Conservation (phyloP, 2,113 vertebrate species). For the Cyrtonyx montezumae region DNA sequence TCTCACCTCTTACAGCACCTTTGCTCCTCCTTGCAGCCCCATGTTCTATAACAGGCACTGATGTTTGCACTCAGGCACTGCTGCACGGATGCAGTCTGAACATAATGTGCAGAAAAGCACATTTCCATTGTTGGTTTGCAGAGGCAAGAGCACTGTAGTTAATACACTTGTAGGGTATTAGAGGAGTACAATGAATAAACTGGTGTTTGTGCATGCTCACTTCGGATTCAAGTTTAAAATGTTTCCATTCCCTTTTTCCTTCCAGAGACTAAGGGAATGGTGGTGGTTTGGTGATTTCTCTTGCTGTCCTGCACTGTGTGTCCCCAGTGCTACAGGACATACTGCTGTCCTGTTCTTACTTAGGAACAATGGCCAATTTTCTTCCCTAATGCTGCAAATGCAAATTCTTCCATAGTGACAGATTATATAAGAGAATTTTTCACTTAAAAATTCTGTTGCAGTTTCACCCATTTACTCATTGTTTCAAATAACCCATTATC, state of each 20-base stretch:
- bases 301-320: neutral
- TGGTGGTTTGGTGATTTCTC: neutral
- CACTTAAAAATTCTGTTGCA: neutral
- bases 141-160: neutral
- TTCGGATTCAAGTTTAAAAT: neutral
- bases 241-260: neutral
- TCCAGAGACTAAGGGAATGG: neutral
- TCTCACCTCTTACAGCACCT: neutral
- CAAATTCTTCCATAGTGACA: conserved; percentile 16
- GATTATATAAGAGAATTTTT: conserved; percentile 2
- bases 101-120: neutral
- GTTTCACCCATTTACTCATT: conserved; percentile 16
- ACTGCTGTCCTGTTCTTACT: neutral
- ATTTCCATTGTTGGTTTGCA: neutral
- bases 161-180: neutral
- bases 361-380: conserved; percentile 11
- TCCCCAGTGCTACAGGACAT: neutral
- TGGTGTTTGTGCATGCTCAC: too few species aligned
- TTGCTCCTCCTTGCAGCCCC: too few species aligned
- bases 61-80: neutral
- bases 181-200: neutral
- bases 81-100: neutral
- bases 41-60: neutral
- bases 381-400: neutral
- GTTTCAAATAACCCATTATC: conserved; percentile 49